A percentile compares a stretch with the other conserved stretches of the same genome.
Conservation (phyloP, 2,113 vertebrate genomes). For the Ploceus nigricollis region DNA sequence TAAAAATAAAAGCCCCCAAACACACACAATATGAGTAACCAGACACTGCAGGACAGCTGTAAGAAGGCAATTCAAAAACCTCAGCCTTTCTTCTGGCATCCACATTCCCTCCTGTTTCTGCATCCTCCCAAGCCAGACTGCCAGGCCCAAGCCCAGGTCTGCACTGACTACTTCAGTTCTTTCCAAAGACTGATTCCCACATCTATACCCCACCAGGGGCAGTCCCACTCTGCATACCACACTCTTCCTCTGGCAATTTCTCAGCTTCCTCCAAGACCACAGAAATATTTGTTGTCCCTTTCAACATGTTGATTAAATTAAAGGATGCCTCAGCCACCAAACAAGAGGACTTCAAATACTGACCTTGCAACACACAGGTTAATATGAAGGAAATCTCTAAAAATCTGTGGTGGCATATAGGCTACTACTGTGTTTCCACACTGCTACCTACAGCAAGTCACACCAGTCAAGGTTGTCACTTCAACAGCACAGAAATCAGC, state of each 20-base stretch:
- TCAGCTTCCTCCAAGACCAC: neutral
- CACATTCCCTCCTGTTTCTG: neutral
- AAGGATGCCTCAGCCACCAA: neutral
- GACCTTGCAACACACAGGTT: neutral
- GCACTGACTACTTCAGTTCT: neutral
- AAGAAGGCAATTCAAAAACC: neutral
- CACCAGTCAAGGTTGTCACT: neutral
- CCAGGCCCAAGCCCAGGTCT: neutral
- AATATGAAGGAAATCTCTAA: neutral
- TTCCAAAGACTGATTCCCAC: neutral
- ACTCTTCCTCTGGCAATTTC: neutral
- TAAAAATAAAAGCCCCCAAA: neutral
- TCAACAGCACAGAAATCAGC: neutral
- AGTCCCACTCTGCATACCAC: accelerated
- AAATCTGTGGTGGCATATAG: neutral
- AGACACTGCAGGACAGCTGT: neutral
- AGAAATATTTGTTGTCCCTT: neutral
- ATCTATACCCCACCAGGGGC: neutral
- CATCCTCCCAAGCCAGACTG: neutral
- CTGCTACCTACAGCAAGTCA: neutral
- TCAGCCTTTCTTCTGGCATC: neutral
- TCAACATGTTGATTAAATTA: neutral
- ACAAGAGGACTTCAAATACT: neutral
- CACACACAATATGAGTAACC: neutral
- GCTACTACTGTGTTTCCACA: neutral